These are phyloP conservation scores for Cricetomys ansorgei DNA, from an alignment of 2,113 vertebrate species.

Conservation along the genomic window DNA sequence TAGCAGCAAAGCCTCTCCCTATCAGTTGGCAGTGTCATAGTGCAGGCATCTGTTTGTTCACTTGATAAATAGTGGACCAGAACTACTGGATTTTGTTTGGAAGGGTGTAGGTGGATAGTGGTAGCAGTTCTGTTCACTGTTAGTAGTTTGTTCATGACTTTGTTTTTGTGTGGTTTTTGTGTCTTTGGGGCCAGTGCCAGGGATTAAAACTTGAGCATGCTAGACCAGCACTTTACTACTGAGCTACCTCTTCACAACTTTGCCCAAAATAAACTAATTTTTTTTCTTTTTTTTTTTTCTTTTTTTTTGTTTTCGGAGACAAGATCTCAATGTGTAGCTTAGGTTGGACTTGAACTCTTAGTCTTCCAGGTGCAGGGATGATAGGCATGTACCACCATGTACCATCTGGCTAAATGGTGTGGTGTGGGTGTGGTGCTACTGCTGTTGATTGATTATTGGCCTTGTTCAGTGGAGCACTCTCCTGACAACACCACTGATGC, in stretches of 20 bases:
- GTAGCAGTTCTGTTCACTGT: not conserved
- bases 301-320: not conserved
- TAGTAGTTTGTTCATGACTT: constrained; percentile 40
- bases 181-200: not conserved
- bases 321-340: not conserved
- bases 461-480: not conserved
- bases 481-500: not conserved
- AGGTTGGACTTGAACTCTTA: not conserved
- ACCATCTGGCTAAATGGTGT: not conserved
- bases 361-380: not conserved
- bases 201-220: not conserved
- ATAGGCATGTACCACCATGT: not conserved
- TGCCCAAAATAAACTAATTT: not conserved
- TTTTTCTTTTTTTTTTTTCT: not conserved
- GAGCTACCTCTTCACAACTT: not conserved
- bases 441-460: not conserved
- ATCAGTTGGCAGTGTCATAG: not conserved
- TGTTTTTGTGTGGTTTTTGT: not conserved
- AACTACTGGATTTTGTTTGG: not conserved
- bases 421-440: not conserved
- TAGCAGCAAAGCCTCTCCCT: not conserved
- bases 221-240: not conserved
- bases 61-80: not conserved
- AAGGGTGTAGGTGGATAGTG: not conserved
- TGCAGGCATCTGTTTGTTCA: constrained; percentile 10